phyloP scores from a whole-genome alignment of 2,113 vertebrate genomes.

The Cyprinodon variegatus region DNA sequence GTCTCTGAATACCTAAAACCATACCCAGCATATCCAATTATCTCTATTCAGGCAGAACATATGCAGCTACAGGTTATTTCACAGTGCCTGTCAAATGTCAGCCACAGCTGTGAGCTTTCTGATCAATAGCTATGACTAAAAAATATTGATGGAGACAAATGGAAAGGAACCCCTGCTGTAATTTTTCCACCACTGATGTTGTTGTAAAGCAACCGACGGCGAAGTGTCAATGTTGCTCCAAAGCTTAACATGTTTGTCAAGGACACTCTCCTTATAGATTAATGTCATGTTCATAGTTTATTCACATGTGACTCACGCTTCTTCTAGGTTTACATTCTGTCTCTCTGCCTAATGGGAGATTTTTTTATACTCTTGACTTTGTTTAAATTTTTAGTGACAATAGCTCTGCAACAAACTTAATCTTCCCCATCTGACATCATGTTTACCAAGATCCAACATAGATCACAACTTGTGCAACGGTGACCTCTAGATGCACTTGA shows the following conservation, averaged over 20 bases:
- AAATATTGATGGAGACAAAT: not conserved
- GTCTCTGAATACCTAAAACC: not conserved
- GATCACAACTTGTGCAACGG: not conserved
- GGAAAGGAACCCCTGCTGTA: not conserved
- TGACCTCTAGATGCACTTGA: not conserved
- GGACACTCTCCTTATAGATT: not conserved
- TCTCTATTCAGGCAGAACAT: conserved; percentile 4
- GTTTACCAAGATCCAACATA: conserved; percentile 12
- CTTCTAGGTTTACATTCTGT: not conserved
- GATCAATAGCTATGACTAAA: conserved; percentile 15
- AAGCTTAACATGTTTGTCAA: not conserved
- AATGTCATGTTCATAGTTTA: not conserved
- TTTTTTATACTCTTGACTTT: conserved; percentile 1
- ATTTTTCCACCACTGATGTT: not conserved
- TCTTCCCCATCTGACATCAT: conserved; percentile 1
- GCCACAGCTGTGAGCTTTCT: not conserved
- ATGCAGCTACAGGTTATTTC: conserved; percentile 3
- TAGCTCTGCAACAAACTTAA: not conserved
- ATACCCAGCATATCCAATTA: conserved; percentile 9
- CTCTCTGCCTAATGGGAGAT: conserved; percentile 29
- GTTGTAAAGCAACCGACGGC: not conserved
- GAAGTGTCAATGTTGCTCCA: not conserved
- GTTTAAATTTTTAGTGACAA: conserved; percentile 13
- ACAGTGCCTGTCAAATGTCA: not conserved
- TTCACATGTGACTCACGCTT: not conserved